Conservation (phyloP, 2,113 vertebrate genomes). For the Gobio gobio region DNA sequence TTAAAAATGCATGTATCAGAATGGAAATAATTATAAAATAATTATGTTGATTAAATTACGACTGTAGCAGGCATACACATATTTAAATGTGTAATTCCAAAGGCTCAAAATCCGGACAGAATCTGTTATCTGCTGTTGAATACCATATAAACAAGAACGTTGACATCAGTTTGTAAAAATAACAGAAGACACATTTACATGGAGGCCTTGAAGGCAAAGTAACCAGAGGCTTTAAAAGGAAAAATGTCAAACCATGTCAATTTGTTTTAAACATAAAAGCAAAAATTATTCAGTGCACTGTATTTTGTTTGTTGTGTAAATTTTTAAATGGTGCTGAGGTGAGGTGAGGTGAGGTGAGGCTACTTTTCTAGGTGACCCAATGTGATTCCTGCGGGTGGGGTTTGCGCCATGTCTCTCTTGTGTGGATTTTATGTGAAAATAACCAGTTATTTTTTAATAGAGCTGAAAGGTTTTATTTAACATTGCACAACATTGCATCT, state of each 20-base stretch:
- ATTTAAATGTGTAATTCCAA: not conserved
- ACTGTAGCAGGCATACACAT: not conserved
- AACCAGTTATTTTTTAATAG: not conserved
- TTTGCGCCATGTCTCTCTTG: not conserved
- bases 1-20: no score
- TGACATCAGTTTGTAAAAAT: not conserved
- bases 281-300: not conserved
- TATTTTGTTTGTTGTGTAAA: not conserved
- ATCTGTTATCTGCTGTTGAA: not conserved
- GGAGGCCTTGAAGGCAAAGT: not conserved
- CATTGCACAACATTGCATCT: no score
- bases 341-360: not conserved
- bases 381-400: not conserved
- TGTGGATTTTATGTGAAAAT: not conserved
- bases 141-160: not conserved
- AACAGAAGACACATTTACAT: not conserved
- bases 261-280: not conserved
- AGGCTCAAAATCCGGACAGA: not conserved
- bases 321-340: not conserved
- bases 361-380: not conserved
- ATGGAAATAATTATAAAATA: not conserved
- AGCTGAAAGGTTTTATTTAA: not conserved
- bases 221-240: not conserved
- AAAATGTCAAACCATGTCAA: not conserved
- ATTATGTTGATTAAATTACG: not conserved